Base-by-base conservation (phyloP, 2,113 vertebrate species). In the Ia io region DNA sequence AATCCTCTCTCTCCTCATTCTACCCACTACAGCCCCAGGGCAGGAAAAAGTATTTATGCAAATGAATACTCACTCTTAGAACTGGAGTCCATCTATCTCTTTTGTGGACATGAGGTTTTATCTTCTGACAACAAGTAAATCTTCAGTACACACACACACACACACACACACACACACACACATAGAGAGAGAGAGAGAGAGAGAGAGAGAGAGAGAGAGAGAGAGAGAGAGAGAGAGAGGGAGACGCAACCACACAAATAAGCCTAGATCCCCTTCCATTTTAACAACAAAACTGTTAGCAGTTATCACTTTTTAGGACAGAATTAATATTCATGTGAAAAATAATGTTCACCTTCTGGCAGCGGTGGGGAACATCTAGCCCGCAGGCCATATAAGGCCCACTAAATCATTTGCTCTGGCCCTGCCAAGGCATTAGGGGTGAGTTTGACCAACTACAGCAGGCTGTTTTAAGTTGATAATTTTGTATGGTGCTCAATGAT, bases 1-100 rank as follows among this genome's bases (percentile, higher is more conserved):
- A 35, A 92, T n/a, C 73, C 89, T 56, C 85, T 89, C 32, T 59
- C 71, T 56, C 13, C 40, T 17, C 73, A 32, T 30, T 42, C 82
- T 88, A 56, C n/a, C 32, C 63, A 35, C 37, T 59, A 37, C 5
- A 67, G 67, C 67, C 89, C 71, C 25, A 23, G 23, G 22, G 3
- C 10, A 96, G 88, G 51, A 89, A 53, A 90, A 91, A 92, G 59
- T 65, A 37, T 84, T 92, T 71, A 84, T 93, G 74, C 44, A 94
- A 97, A 97, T 84, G 40, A 74, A 35, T 77, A 84, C 61, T 37
- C 32, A 71, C 53, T 95, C 51, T 96, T 44, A 65, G 12, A 16
- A 17, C 9, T 2, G 49, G 18, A 84, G 23, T 84, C 56, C 32
- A 35, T 30, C 23, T 44, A 49, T 49, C 35, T 87, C 73, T 42